Percentiles rank a stretch among this genome's conserved stretches.
phyloP scores from a whole-genome alignment of 2,797 vertebrate species.

The Eutrigla gurnardus region DNA sequence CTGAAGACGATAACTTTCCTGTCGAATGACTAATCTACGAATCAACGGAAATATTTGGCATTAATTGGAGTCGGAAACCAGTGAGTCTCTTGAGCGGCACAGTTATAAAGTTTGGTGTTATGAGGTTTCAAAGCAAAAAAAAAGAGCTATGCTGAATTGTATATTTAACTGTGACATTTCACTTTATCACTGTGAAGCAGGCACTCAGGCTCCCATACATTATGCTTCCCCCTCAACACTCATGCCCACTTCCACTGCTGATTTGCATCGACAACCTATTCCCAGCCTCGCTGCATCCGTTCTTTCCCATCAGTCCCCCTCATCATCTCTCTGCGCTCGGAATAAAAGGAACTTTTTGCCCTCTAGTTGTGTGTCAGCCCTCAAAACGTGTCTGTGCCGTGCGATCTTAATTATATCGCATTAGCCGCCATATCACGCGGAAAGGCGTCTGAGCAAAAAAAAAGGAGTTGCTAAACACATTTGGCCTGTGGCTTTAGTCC shows the following conservation, averaged over 20 bases:
- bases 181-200: conserved; percentile 55
- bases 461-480: conserved; percentile 75
- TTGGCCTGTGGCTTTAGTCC: conserved; percentile 66
- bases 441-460: conserved; percentile 67
- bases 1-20: background rate
- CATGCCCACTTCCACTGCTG: conserved; percentile 33
- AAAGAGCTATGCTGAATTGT: conserved; percentile 17
- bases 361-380: conserved; percentile 72
- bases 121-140: conserved; percentile 15
- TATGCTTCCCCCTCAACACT: conserved; percentile 28
- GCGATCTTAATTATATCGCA: conserved; percentile 73
- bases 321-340: conserved; percentile 11
- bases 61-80: background rate
- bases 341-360: conserved; percentile 52
- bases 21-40: background rate
- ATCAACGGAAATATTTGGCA: background rate
- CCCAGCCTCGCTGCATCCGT: conserved; percentile 35
- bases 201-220: conserved; percentile 41
- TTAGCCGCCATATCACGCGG: conserved; percentile 76
- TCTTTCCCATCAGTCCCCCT: conserved; percentile 35
- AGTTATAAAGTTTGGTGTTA: conserved; percentile 1
- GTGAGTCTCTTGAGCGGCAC: background rate
- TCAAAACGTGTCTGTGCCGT: conserved; percentile 63
- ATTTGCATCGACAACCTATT: conserved; percentile 58
- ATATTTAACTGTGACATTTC: conserved; percentile 38